Base-by-base conservation (phyloP, 2,797 vertebrate species). In the Gymnothorax javanicus region DNA sequence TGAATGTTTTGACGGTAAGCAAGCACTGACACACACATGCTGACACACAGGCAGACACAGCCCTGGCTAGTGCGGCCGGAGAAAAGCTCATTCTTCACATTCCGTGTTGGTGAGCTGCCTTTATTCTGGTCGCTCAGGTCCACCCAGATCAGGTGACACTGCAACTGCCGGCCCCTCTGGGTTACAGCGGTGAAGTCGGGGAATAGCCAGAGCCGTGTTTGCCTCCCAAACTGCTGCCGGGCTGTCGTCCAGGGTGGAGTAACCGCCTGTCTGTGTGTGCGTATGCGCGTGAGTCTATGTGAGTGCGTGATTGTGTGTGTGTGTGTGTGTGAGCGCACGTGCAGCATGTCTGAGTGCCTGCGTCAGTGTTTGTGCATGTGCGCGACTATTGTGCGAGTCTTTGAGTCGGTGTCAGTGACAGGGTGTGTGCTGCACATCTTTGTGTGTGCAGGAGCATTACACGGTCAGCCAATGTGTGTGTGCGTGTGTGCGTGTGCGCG, bases 71-170 rank as follows among this genome's bases (percentile, higher is more conserved):
- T 71, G 84, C 88, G 9, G 79, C 64, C 62, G 43, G 87, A 75
- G 84, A 69, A 7, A 87, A 69, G 73, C 84, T 54, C 86, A 89
- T 90, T 90, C 89, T 88, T 88, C 50, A 86, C 87, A 92, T 90
- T 88, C 89, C 86, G 71, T 67, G 87, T 25, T 33, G 43, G 27
- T 52, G 52, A 77, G 87, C 57, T 75, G 84, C 59, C 87, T 54
- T 82, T 27, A 87, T 81, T 84, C 64, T 8, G 59, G 59, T 81
- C 52, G 83, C 86, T 69, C 82, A 12, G 81, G 59, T 33, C 57
- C 3, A 17, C 84, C 69, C 69, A 5, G 25, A 84, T n/a, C 15
- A 54, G 23, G 84, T 25, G 79, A 43, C 67, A 79, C 86, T 85
- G 25, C 54, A 52, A 86, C 82, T 7, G 87, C 15, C 77, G 43